These are phyloP conservation scores for Trichogramma dendrolimi DNA, from an alignment of 2,888 invertebrate species.

Conservation along the genomic window DNA sequence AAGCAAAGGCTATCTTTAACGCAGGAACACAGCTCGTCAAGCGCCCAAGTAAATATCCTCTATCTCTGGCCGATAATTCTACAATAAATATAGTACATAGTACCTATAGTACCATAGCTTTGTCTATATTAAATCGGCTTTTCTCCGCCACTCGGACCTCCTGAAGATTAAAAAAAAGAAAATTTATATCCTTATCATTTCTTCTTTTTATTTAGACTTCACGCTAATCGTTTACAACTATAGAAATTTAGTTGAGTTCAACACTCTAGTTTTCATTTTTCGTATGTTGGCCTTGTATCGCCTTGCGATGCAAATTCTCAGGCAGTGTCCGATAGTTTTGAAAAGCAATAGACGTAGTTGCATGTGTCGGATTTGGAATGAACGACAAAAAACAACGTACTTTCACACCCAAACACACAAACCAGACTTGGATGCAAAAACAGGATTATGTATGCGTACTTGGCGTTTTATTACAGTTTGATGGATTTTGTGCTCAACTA, in stretches of 20 bases:
- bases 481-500: too few relatives aligned
- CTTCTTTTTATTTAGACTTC: not conserved
- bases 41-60: conserved; percentile 51
- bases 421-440: too few relatives aligned
- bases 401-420: too few relatives aligned
- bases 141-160: conserved; percentile 25
- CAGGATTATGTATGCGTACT: too few relatives aligned
- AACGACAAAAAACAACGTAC: too few relatives aligned
- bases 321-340: conserved; percentile 18
- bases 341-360: conserved; percentile 20
- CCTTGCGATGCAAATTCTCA: not conserved
- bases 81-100: conserved; percentile 9
- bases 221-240: not conserved
- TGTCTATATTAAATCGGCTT: conserved; percentile 16
- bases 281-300: not conserved
- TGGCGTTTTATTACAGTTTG: too few relatives aligned
- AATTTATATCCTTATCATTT: not conserved
- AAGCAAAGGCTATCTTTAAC: conserved; percentile 50
- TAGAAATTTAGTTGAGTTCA: not conserved
- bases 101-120: conserved; percentile 19
- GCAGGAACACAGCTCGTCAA: conserved; percentile 50
- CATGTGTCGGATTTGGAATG: conserved; percentile 6
- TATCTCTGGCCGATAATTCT: conserved; percentile 22
- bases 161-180: not conserved
- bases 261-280: not conserved